Evolutionary conservation across 1,140 invertebrate species (phyloP), one percentile per base, ranked within the genome.

Genomic region (Procambarus clarkii): DNA sequence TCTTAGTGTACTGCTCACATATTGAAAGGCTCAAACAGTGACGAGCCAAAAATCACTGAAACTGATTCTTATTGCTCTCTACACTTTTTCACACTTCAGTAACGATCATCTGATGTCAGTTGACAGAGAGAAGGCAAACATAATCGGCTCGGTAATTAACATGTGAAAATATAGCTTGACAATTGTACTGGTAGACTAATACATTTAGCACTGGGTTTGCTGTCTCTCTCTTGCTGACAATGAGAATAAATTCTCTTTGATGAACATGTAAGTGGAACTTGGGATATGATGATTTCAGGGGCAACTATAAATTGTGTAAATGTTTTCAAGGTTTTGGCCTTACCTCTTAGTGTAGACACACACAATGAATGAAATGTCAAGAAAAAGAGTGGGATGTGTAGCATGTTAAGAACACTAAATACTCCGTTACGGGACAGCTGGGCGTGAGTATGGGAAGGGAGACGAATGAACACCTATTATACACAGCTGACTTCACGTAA

Each of bases 401-500:
- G 58, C 78, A 91, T 90, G 79, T 88, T 79, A 88, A 64, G 60
- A 79, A 91, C 88, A 91, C 82, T 91, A 91, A 91, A 86, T 91
- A 91, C 83, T 91, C 60, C 88, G 86, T 85, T 60, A 91, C 79
- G 80, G 87, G 86, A 91, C 80, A 85, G 88, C 82, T 85, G 54
- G 44, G 79, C 74, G 71, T 81, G 83, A 82, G 79, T 89, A 76
- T 89, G 58, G 82, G 82, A 60, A 79, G 83, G 83, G 58, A 91
- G 58, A 78, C 78, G 88, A 79, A 78, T 85, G 60, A 60, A 91
- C 88, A 91, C 77, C 76, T 91, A 91, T 91, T 91, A 91, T 91
- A 91, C 88, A 91, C 88, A 91, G 88, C 88, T 91, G 88, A 78
- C 88, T 91, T 91, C 76, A 86, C 82, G 86, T 84, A 81, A 89